phyloP scores from a whole-genome alignment of 2,113 vertebrate genomes.

The human region DNA sequence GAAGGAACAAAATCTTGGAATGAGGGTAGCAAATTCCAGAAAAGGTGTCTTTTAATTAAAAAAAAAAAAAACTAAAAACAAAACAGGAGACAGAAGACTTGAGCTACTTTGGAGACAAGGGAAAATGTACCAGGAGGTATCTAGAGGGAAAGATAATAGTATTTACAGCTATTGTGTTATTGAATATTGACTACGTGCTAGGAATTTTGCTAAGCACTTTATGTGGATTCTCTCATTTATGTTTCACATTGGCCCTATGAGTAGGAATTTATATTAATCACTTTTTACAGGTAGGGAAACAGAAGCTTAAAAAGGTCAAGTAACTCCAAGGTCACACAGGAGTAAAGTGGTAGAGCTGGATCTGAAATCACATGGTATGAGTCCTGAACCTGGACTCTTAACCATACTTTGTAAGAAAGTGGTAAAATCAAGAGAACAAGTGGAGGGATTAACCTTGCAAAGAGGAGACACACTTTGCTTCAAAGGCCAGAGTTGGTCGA shows the following conservation, averaged over 20 bases:
- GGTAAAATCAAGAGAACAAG: background rate
- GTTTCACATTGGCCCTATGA: background rate
- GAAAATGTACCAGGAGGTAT: background rate
- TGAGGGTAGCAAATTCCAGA: background rate
- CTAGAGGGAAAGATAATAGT: background rate
- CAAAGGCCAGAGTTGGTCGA: background rate
- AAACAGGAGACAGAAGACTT: background rate
- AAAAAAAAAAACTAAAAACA: background rate
- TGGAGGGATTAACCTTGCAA: background rate
- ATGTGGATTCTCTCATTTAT: background rate
- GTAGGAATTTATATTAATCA: background rate
- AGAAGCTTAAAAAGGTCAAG: background rate
- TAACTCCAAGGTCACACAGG: background rate
- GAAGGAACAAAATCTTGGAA: background rate
- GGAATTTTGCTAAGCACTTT: background rate
- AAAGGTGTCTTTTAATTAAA: background rate
- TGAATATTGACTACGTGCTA: background rate
- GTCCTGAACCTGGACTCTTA: background rate
- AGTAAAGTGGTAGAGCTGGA: background rate
- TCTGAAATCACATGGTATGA: background rate
- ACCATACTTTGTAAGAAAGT: background rate
- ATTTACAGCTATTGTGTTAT: background rate
- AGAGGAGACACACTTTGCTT: background rate
- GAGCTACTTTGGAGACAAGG: background rate
- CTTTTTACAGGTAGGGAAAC: slow-evolving; percentile 11